Evolutionary conservation across 2,797 vertebrate species (phyloP).

Genomic region (Rhynchonycteris naso): DNA sequence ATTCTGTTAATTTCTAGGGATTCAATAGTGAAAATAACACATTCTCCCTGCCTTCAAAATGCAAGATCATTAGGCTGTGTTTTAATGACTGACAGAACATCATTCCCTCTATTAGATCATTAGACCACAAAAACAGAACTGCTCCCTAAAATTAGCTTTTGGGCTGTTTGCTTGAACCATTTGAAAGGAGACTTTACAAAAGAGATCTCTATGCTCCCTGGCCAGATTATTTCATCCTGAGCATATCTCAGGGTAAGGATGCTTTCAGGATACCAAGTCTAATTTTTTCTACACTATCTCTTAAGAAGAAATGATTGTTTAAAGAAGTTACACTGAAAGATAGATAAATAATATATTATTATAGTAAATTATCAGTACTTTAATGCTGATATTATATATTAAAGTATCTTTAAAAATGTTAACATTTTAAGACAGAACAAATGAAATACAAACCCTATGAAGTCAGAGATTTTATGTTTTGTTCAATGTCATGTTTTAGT

Average conservation of each 20-base stretch:
- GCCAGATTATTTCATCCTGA: background rate
- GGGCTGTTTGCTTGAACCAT: conserved; percentile 2
- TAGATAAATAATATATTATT: background rate
- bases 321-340: background rate
- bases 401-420: background rate
- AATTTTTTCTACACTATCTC: background rate
- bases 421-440: background rate
- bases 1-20: background rate
- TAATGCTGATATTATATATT: background rate
- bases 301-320: background rate
- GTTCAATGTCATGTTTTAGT: background rate
- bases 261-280: background rate
- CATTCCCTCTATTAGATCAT: background rate
- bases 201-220: background rate
- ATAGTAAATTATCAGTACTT: background rate
- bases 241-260: conserved; percentile 9
- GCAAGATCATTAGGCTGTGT: background rate
- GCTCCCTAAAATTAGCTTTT: background rate
- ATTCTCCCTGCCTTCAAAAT: background rate
- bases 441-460: background rate
- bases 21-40: background rate
- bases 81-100: background rate
- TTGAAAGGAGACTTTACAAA: background rate
- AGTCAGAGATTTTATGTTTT: background rate
- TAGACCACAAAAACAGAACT: background rate